These are phyloP conservation scores for Mythimna loreyi DNA, from an alignment of 2,888 invertebrate species.

Conservation along the genomic window DNA sequence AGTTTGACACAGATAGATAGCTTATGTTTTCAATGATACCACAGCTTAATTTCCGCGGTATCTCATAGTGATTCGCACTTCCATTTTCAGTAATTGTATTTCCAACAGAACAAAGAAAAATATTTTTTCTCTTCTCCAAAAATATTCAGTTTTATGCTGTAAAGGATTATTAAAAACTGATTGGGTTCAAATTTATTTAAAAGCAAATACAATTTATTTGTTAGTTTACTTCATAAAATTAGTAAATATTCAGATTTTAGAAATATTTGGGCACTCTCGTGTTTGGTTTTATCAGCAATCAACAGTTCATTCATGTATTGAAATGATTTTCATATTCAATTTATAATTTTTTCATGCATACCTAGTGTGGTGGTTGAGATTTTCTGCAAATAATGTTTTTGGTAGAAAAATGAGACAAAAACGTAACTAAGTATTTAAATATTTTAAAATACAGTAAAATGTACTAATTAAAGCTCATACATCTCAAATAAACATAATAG, in stretches of 20 bases:
- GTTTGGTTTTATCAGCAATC: conserved; percentile 11
- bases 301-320: not conserved
- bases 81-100: not conserved
- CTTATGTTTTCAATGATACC: not conserved
- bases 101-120: not conserved
- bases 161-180: not conserved
- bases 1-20: no score
- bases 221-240: conserved; percentile 1
- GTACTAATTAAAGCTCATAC: not conserved
- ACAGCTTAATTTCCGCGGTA: not conserved
- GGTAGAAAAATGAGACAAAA: not conserved
- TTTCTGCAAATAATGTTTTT: conserved; percentile 1
- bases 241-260: not conserved
- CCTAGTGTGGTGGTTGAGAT: not conserved
- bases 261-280: not conserved
- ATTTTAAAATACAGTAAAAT: not conserved
- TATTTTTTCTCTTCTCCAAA: not conserved
- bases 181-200: not conserved
- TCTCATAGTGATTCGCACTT: not conserved
- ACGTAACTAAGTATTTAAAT: not conserved
- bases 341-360: not conserved
- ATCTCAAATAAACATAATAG: not conserved
- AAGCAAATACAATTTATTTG: conserved; percentile 2
- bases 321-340: conserved; percentile 16
- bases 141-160: not conserved